Evolutionary conservation across 2,113 vertebrate species (phyloP).

Genomic region (Trogon melanurus): DNA sequence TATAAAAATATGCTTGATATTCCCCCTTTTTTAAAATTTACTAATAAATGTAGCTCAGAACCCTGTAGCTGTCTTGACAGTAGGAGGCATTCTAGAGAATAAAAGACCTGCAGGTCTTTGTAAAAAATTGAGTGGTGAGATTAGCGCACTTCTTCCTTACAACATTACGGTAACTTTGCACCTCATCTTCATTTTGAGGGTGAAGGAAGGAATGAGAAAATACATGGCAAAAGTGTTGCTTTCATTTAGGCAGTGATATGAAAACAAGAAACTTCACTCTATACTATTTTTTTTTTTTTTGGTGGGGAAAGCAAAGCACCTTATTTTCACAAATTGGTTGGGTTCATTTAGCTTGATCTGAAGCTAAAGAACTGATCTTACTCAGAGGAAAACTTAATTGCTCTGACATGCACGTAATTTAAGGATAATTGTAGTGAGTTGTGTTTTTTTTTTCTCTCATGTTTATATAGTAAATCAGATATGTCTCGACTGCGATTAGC

Average conservation of each 20-base stretch:
- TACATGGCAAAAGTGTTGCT: neutral
- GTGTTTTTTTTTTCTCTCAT: conserved; percentile 40
- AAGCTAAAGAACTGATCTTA: neutral
- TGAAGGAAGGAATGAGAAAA: neutral
- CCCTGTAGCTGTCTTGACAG: neutral
- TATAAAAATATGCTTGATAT: neutral
- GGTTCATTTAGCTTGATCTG: neutral
- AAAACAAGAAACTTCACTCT: neutral
- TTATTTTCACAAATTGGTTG: neutral
- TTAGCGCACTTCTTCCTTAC: neutral
- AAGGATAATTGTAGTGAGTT: neutral
- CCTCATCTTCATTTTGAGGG: neutral
- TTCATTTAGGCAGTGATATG: neutral
- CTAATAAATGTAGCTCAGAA: neutral
- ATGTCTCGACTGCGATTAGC: conserved; percentile 98
- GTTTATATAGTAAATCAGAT: conserved; percentile 91
- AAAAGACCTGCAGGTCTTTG: neutral
- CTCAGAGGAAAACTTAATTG: neutral
- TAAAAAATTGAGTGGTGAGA: neutral
- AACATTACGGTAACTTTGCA: neutral
- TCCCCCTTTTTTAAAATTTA: neutral
- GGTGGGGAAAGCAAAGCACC: neutral
- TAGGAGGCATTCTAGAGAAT: neutral
- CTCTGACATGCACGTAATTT: neutral
- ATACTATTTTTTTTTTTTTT: neutral